These are phyloP conservation scores for Chascanopsetta lugubris DNA, from an alignment of 2,113 vertebrate species.

Conservation along the genomic window DNA sequence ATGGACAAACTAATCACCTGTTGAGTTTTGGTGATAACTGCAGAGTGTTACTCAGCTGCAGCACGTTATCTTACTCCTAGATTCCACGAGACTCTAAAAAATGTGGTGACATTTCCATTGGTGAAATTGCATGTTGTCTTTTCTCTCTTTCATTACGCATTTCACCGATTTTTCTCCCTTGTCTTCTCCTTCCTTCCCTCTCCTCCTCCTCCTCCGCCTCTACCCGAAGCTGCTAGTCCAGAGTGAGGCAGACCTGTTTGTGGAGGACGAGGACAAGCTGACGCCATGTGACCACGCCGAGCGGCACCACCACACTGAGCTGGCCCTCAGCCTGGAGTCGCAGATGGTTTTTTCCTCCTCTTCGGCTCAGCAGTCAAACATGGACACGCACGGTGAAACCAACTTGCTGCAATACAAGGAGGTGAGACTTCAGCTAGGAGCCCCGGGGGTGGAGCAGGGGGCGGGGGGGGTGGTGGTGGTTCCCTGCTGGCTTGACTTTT, in stretches of 20 bases:
- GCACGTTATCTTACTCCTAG: no score
- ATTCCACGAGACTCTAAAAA: no score
- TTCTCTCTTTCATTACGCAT: slow-evolving; percentile 4
- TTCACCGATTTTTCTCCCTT: not conserved
- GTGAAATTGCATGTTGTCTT: no score
- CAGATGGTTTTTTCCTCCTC: slow-evolving; percentile 80
- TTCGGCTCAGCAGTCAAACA: slow-evolving; percentile 62
- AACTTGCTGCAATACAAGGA: slow-evolving; percentile 73
- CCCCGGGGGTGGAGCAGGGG: slow-evolving; percentile 19
- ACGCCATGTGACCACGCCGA: slow-evolving; percentile 78
- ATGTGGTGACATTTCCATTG: no score
- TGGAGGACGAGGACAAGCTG: slow-evolving; percentile 76
- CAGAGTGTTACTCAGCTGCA: no score
- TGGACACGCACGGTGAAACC: slow-evolving; percentile 61
- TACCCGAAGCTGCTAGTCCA: slow-evolving; percentile 70
- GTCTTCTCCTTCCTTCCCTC: not conserved
- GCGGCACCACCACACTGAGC: slow-evolving; percentile 77
- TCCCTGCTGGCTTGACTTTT: slow-evolving; percentile 37
- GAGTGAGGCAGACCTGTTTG: slow-evolving; percentile 76
- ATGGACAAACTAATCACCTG: no score
- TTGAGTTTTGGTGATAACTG: no score
- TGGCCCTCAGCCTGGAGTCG: slow-evolving; percentile 79
- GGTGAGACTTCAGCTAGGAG: slow-evolving; percentile 51
- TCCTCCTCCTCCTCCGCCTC: not conserved
- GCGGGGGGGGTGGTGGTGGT: no score